phyloP scores from a whole-genome alignment of 2,888 invertebrate species.

The Hymenopus coronatus region DNA sequence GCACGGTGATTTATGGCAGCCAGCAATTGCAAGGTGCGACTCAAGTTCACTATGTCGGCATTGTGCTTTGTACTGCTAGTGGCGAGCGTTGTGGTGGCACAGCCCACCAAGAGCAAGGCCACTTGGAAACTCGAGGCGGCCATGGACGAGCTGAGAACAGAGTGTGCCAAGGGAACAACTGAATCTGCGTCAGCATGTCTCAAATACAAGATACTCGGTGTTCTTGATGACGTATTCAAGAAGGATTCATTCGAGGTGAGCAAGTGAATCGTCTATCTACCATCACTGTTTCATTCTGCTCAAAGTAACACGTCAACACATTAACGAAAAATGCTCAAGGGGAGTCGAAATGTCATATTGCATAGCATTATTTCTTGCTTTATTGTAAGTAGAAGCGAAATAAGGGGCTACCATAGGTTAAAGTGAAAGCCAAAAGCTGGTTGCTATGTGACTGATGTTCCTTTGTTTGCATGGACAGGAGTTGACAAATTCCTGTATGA shows the following conservation, averaged over 20 bases:
- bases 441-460: too few relatives aligned
- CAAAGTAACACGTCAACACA: too few relatives aligned
- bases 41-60: not conserved
- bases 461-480: too few relatives aligned
- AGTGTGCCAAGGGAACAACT: conserved; percentile 67
- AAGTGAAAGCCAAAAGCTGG: too few relatives aligned
- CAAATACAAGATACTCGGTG: conserved; percentile 72
- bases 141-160: conserved; percentile 58
- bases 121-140: conserved; percentile 57
- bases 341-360: too few relatives aligned
- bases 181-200: conserved; percentile 69
- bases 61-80: not conserved
- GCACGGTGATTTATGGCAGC: conserved; percentile 3
- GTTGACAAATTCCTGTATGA: too few relatives aligned
- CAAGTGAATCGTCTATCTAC: too few relatives aligned
- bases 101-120: conserved; percentile 3
- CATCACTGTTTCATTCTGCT: too few relatives aligned
- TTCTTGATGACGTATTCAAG: conserved; percentile 70
- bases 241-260: conserved; percentile 75
- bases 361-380: too few relatives aligned
- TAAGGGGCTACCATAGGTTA: too few relatives aligned
- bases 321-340: too few relatives aligned
- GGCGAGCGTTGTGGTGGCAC: not conserved
- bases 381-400: too few relatives aligned
- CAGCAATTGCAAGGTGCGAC: not conserved